Evolutionary conservation across 1,140 invertebrate genomes (phyloP), one percentile per base, ranked within the genome.

Genomic region (Heliconius nattereri): DNA sequence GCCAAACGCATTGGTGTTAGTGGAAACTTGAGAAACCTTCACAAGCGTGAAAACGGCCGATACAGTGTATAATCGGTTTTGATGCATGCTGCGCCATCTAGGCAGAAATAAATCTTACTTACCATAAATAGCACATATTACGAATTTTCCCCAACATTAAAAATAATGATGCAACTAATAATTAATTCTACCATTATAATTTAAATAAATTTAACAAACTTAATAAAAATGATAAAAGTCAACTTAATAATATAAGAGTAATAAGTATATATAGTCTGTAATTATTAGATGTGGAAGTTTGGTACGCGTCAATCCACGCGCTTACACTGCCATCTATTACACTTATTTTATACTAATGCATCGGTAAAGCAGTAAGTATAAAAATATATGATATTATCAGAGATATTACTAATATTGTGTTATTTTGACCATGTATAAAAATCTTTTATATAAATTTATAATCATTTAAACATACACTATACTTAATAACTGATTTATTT

Each of bases 341-440:
- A n/a, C 32, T 9, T 72, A 76, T 19, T 26, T 60, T 49, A 5
- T 66, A 29, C 16, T 45, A 78, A 2, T 23, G 2, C n/a, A 20
- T 81, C 71, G 86, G 72, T 87, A 87, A 86, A 87, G 81, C 86
- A 86, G 86, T 81, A 49, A 1, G 19, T 20, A 9, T 70, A 37
- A n/a, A 72, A 72, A 37, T 40, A 72, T 20, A 2, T 37, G 37
- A 20, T 9, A 72, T 72, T 26, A 37, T 35, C 19, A 19, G 20
- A 72, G 9, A 72, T 72, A 72, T n/a, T 7, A 6, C 26, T 66
- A 16, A 66, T 66, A 0, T 66, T 29, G 26, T 13, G 1, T 2
- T 66, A 66, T 66, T 66, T 29, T 16, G 23, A 66, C 26, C 9
- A 66, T 66, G 1, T 66, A 66, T 26, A 29, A 29, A 16, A 29